These are phyloP conservation scores for Lanius collurio DNA, from an alignment of 2,113 vertebrate species.

Conservation along the genomic window DNA sequence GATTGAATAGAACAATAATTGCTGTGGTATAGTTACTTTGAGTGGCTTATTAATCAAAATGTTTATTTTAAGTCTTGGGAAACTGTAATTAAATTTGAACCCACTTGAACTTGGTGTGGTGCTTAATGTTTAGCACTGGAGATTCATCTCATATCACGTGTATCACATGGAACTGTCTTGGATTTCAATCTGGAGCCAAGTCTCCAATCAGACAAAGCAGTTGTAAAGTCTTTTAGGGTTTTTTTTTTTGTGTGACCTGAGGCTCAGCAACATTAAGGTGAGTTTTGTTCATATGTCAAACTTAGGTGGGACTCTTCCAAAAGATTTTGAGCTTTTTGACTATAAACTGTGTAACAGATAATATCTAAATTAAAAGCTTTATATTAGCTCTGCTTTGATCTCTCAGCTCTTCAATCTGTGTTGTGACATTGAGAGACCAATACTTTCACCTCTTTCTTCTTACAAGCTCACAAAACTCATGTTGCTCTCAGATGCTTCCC, in stretches of 20 bases:
- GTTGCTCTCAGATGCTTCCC: background rate
- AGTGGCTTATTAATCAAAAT: background rate
- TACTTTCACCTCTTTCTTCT: background rate
- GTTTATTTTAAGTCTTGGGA: background rate
- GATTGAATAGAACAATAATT: background rate
- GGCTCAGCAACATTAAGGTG: background rate
- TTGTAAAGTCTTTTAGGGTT: background rate
- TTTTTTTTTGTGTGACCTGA: background rate
- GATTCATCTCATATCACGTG: background rate
- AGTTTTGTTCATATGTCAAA: background rate
- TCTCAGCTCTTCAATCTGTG: background rate
- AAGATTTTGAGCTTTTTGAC: background rate
- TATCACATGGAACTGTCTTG: no score
- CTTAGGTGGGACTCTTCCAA: background rate
- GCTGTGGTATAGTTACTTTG: background rate
- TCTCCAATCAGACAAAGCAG: background rate
- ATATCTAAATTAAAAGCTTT: background rate
- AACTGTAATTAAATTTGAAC: background rate
- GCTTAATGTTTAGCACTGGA: background rate
- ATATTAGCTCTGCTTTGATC: background rate
- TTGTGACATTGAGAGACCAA: background rate
- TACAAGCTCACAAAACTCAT: background rate
- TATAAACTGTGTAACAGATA: background rate
- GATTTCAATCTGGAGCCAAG: background rate
- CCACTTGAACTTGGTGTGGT: background rate